Evolutionary conservation across 1,140 invertebrate species (phyloP).

Genomic region (Sweltsa coloradensis): DNA sequence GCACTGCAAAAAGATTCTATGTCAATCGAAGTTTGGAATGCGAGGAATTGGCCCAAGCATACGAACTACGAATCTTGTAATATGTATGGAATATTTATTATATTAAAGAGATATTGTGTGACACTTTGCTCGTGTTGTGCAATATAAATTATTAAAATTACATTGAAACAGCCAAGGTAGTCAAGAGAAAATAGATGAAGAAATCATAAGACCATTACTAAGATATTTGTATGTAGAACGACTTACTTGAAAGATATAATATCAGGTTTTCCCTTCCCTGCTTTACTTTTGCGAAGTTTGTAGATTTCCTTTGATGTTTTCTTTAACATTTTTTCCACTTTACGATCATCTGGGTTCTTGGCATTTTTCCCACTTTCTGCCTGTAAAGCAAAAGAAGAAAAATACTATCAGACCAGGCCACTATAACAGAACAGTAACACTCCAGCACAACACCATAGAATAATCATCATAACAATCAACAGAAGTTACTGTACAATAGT

Average conservation of each 20-base stretch:
- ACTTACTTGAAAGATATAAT: conserved; percentile 87
- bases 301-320: conserved; percentile 84
- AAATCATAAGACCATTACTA: no score
- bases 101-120: no score
- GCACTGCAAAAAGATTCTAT: neutral
- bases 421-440: no score
- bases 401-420: conserved; percentile 3
- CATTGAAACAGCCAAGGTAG: no score
- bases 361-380: conserved; percentile 39
- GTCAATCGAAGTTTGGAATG: neutral
- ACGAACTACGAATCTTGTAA: neutral
- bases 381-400: conserved; percentile 12
- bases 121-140: no score
- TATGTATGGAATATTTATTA: neutral
- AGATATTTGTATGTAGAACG: no score
- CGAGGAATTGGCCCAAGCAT: no score
- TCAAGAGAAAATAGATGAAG: no score
- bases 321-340: conserved; percentile 68
- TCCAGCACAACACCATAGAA: no score
- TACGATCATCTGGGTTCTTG: conserved; percentile 58
- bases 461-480: no score
- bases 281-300: conserved; percentile 72
- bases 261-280: conserved; percentile 80
- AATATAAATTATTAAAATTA: no score
- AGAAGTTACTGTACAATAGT: no score